Conservation (phyloP, 2,113 vertebrate genomes). For the Albula glossodonta region DNA sequence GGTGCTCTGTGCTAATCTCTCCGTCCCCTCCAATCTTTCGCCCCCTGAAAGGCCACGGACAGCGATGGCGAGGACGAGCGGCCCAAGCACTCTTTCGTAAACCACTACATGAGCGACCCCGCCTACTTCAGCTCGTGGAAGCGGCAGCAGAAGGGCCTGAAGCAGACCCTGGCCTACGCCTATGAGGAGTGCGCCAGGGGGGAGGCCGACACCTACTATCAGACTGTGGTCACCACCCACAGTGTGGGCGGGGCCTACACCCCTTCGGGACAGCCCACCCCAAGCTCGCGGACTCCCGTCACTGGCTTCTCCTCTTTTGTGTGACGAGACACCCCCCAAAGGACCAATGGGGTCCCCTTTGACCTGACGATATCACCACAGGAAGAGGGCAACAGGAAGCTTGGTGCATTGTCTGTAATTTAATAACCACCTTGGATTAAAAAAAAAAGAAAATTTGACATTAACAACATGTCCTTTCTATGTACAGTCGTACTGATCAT, state of each 20-base stretch:
- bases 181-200: slow-evolving; percentile 83
- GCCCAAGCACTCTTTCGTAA: slow-evolving; percentile 93
- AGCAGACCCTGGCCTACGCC: slow-evolving; percentile 70
- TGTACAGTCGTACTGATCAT: slow-evolving; percentile 19
- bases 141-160: slow-evolving; percentile 82
- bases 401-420: neutral
- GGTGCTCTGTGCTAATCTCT: neutral
- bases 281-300: slow-evolving; percentile 86
- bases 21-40: slow-evolving; percentile 4
- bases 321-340: slow-evolving; percentile 60
- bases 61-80: slow-evolving; percentile 88
- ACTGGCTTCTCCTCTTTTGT: slow-evolving; percentile 97
- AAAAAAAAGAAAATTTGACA: neutral
- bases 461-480: neutral
- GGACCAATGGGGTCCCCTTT: neutral
- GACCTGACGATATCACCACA: neutral
- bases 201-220: slow-evolving; percentile 82
- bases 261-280: slow-evolving; percentile 78
- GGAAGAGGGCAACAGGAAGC: neutral
- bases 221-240: slow-evolving; percentile 93
- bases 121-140: slow-evolving; percentile 96
- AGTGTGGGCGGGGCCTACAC: slow-evolving; percentile 87
- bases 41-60: slow-evolving; percentile 75
- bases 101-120: slow-evolving; percentile 98
- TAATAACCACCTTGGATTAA: neutral